Conservation (phyloP, 37 sponge, comb jelly and placozoan genomes). For the Hexactinellida sp. region DNA sequence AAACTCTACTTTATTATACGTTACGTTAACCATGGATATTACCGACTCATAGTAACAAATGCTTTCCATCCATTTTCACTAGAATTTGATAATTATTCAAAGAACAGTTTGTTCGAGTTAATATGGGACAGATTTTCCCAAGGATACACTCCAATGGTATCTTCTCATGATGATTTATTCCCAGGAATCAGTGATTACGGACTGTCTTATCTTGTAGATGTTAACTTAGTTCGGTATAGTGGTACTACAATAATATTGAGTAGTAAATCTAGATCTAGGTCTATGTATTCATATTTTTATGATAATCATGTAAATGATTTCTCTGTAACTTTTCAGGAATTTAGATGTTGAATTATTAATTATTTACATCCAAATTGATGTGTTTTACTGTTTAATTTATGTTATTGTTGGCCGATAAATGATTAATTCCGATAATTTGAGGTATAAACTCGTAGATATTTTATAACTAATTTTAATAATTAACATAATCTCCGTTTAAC, state of each 20-base stretch:
- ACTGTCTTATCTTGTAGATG: neutral
- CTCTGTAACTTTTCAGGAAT: neutral
- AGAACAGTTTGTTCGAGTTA: neutral
- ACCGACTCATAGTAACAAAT: neutral
- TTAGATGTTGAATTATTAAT: neutral
- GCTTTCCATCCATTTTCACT: conserved; percentile 1
- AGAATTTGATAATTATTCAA: neutral
- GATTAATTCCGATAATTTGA: too few species aligned
- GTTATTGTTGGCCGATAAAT: too few species aligned
- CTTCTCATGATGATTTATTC: neutral
- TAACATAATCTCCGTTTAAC: too few species aligned
- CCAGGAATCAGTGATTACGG: neutral
- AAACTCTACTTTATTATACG: neutral
- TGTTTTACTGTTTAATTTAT: too few species aligned
- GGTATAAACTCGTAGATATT: too few species aligned
- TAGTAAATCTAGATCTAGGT: neutral
- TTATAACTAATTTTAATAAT: too few species aligned
- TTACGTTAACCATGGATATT: neutral
- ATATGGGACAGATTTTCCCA: neutral
- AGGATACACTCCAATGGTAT: neutral
- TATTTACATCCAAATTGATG: too few species aligned
- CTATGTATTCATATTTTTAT: conserved; percentile 1
- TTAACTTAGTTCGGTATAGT: neutral
- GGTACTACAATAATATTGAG: neutral
- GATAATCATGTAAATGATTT: conserved; percentile 9